These are phyloP conservation scores for Prionace glauca DNA, from an alignment of 2,797 vertebrate genomes.

Conservation along the genomic window DNA sequence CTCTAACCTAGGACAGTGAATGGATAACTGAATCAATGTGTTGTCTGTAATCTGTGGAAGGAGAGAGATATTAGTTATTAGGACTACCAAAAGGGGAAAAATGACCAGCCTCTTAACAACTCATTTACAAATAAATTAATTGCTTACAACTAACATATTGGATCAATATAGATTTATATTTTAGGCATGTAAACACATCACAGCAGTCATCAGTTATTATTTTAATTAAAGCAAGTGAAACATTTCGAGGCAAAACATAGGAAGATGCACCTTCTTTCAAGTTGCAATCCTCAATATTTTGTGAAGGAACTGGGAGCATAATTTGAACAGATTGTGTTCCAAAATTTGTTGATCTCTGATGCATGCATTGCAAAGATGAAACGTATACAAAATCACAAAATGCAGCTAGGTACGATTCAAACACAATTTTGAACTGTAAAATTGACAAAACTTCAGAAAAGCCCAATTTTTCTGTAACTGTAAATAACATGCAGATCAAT, in stretches of 20 bases:
- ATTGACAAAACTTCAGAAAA: neutral
- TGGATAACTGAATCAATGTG: constrained; percentile 81
- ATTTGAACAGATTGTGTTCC: neutral
- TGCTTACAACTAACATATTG: neutral
- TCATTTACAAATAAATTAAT: neutral
- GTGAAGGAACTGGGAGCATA: neutral
- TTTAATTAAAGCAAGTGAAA: neutral
- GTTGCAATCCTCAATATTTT: neutral
- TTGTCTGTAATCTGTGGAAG: constrained; percentile 75
- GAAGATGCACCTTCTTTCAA: neutral
- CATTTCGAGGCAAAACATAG: neutral
- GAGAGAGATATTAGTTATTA: neutral
- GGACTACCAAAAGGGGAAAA: neutral
- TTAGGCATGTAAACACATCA: neutral
- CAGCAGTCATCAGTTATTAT: neutral
- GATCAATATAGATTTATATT: neutral
- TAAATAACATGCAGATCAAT: neutral
- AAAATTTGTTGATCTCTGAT: neutral
- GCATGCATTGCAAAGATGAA: neutral
- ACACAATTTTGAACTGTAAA: neutral
- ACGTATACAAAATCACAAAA: neutral
- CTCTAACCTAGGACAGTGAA: constrained; percentile 80
- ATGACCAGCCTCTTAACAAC: neutral
- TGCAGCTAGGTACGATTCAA: neutral
- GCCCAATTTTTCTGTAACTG: neutral